These are phyloP conservation scores for Cisticola juncidis DNA, from an alignment of 2,113 vertebrate species.

Conservation along the genomic window DNA sequence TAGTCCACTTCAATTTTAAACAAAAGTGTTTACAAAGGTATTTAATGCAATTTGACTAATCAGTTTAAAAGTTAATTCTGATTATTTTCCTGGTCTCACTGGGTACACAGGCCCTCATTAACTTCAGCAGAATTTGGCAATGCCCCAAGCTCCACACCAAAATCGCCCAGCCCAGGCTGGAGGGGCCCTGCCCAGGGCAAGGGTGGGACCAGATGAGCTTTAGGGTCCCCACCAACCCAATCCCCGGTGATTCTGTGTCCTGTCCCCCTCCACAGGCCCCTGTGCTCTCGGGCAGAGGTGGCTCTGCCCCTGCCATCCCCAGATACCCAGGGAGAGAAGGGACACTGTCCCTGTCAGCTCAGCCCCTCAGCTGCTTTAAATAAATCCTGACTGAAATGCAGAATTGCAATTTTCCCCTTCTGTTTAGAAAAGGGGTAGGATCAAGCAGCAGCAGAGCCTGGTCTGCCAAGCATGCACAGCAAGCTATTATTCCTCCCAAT, in stretches of 20 bases:
- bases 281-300: accelerated
- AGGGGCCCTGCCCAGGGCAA: neutral
- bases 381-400: neutral
- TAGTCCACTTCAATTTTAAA: neutral
- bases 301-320: neutral
- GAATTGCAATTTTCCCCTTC: neutral
- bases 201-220: accelerated
- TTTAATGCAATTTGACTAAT: neutral
- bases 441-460: neutral
- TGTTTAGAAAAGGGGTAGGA: neutral
- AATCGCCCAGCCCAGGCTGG: neutral
- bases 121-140: neutral
- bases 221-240: too few species aligned
- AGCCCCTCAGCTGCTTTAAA: neutral
- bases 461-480: neutral
- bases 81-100: neutral
- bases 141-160: neutral
- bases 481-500: conserved; percentile 12
- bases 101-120: neutral
- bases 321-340: neutral
- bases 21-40: neutral
- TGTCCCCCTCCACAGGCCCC: neutral
- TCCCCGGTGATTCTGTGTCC: accelerated
- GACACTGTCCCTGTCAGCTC: accelerated
- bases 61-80: neutral